Percentiles rank a stretch among this genome's conserved stretches.
phyloP scores from a whole-genome alignment of 2,113 vertebrate genomes.

The Hippocampus comes region DNA sequence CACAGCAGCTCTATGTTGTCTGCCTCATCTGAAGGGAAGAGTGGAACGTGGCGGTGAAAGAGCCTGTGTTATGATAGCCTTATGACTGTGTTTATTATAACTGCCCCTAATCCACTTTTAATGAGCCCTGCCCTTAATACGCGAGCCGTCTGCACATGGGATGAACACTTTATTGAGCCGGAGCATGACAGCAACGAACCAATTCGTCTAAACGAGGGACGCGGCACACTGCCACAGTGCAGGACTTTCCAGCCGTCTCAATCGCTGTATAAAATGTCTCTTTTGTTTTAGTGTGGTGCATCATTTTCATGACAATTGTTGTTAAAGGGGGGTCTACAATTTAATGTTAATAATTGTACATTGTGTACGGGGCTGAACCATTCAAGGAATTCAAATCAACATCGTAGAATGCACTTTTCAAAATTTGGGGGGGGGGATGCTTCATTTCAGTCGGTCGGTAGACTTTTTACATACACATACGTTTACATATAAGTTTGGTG shows the following conservation, averaged over 20 bases:
- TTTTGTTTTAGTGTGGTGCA: not conserved
- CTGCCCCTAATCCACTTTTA: conserved; percentile 57
- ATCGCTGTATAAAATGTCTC: not conserved
- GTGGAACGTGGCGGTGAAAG: conserved; percentile 32
- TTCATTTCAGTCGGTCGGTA: too few species aligned
- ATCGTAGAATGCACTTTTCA: too few species aligned
- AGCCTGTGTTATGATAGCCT: conserved; percentile 46
- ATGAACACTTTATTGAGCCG: conserved; percentile 26
- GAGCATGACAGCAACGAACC: conserved; percentile 17
- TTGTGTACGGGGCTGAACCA: too few species aligned
- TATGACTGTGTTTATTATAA: conserved; percentile 53
- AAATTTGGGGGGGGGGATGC: too few species aligned
- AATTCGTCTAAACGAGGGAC: conserved; percentile 1
- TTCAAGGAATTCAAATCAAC: too few species aligned
- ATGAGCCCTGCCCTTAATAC: conserved; percentile 28
- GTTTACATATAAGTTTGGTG: too few species aligned
- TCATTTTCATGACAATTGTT: not conserved
- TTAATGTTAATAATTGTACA: not conserved
- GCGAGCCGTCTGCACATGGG: conserved; percentile 37
- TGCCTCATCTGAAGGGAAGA: conserved; percentile 27
- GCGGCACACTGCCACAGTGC: not conserved
- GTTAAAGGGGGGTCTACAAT: not conserved
- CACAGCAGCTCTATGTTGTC: conserved; percentile 26
- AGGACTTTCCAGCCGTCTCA: not conserved
- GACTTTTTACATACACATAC: too few species aligned